Evolutionary conservation across 1,140 invertebrate genomes (phyloP), one percentile per base, ranked within the genome.

Genomic region (Acyrthosiphon pisum): DNA sequence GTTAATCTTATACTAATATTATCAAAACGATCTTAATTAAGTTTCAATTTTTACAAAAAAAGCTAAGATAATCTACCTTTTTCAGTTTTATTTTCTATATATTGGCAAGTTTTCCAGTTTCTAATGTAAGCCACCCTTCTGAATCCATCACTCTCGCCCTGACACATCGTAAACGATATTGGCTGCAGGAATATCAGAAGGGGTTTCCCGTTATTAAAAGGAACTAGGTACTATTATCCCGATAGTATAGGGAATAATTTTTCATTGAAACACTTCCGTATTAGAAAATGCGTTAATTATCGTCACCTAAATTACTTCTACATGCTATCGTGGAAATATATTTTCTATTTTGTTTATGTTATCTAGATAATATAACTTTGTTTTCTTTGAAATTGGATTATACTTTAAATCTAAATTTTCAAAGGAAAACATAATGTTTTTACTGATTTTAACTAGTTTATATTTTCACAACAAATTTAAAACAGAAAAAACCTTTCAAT

Each of bases 241-340:
- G 35, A 48, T 7, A 50, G 14, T 4, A 56, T 20, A 56, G 9
- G 30, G 9, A 41, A 56, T 41, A 26, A 53, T 84, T 92, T 92
- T 92, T 92, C 46, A 83, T 92, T 53, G 76, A 11, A 37, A 81
- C n/a, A 84, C 60, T 76, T 76, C 30, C 9, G 20, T 53, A 53
- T 37, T 84, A 30, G 20, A 53, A 81, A 76, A 91, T 50, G 7
- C 44, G 68, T 91, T 46, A 91, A 91, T 91, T 91, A 83, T 91
- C 68, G 20, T 81, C 68, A 48, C 68, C 44, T 68, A 68, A 60
- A 26, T 68, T 2, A 91, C 44, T 7, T 30, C 11, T 18, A 30
- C 6, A 18, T 30, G 26, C 30, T 30, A 90, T 60, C 41, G 4
- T 30, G 11, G 22, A 68, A 90, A 56, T 56, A 44, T 56, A 37